Base-by-base conservation (phyloP, 1,140 invertebrate genomes). In the Venturia canescens region DNA sequence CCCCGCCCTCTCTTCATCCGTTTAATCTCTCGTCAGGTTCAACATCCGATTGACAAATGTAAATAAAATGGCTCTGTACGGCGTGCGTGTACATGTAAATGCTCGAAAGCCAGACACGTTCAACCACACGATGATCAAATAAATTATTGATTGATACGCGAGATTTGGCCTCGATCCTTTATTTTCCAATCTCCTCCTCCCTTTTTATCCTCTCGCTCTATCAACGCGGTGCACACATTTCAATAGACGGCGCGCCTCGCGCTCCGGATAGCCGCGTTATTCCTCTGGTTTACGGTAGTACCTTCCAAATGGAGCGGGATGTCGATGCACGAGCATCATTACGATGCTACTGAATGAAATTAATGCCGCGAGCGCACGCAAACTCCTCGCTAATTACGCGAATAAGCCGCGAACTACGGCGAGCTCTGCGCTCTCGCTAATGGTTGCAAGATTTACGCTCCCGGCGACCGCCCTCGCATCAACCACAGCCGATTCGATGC, bases 1-100 rank as follows among this genome's bases (percentile, higher is more conserved):
- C 34, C 34, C 9, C 34, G 9, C 38, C 38, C 38, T 1, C 60
- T 27, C 26, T 23, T 27, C 60, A 66, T 31, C 50, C n/a, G 50
- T 53, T 53, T 53, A 21, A n/a, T 53, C 7, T 53, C n/a, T 53
- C n/a, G 50, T 21, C 50, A 53, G 50, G 50, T 53, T 53, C n/a
- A 53, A 53, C 50, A 21, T 53, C n/a, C 50, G 18, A 53, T 53
- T 53, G 70, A 21, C 83, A 72, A 85, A 85, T 86, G 85, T 84
- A 87, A 31, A 83, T 82, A 86, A 85, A 85, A 86, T 84, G 84
- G 85, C 38, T 21, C n/a, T n/a, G 50, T 53, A 3, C n/a, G 2
- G 50, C 18, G 11, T 50, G 15, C 15, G 1, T 53, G n/a, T 53
- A n/a, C n/a, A 53, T 86, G 82, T 85, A 81, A 27, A 79, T n/a